These are phyloP conservation scores for Anodontia alba DNA, from an alignment of 2,888 invertebrate genomes.

Conservation along the genomic window DNA sequence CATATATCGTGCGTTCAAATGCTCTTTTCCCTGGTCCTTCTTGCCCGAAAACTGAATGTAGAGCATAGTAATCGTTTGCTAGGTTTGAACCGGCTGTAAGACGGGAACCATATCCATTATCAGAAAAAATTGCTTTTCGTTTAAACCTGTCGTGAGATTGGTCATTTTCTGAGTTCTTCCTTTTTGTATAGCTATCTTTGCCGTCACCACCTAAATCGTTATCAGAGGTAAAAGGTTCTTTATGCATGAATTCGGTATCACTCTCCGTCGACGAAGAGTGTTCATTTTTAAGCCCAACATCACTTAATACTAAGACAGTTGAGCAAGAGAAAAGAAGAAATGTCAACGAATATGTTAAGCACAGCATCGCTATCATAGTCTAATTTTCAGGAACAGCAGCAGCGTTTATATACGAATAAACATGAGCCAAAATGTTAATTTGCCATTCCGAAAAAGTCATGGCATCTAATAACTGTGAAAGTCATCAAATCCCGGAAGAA, in stretches of 20 bases:
- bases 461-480: too few species aligned
- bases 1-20: neutral
- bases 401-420: too few species aligned
- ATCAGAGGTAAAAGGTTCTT: too few species aligned
- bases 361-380: neutral
- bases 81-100: conserved; percentile 17
- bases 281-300: neutral
- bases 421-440: too few species aligned
- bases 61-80: neutral
- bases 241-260: too few species aligned
- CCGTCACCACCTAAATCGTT: too few species aligned
- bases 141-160: neutral
- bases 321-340: neutral
- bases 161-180: neutral
- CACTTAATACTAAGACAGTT: neutral
- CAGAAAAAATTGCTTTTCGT: neutral
- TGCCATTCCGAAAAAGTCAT: too few species aligned
- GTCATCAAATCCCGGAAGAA: too few species aligned
- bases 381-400: too few species aligned
- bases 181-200: too few species aligned
- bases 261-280: too few species aligned
- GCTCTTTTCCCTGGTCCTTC: conserved; percentile 33
- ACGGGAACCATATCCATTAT: conserved; percentile 35
- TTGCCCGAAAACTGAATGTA: conserved; percentile 6
- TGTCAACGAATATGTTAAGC: neutral